Evolutionary conservation across 2,888 invertebrate genomes (phyloP).

Genomic region (Caenorhabditis sp.): DNA sequence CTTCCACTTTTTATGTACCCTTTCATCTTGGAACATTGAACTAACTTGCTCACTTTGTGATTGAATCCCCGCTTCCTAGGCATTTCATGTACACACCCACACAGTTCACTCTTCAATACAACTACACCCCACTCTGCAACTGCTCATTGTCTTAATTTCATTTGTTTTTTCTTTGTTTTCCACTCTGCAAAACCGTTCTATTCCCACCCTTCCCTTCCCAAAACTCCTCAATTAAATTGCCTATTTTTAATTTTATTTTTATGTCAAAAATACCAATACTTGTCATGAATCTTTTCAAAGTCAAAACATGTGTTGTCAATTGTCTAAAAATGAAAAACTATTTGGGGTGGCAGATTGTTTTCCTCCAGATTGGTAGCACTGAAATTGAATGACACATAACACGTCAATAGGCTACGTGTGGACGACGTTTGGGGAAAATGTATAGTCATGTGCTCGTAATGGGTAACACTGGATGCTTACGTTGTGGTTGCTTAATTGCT

Average conservation of each 20-base stretch:
- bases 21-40: constrained; percentile 6
- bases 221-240: constrained; percentile 39
- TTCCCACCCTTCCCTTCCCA: neutral
- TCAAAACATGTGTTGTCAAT: too few species aligned
- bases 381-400: too few species aligned
- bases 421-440: too few species aligned
- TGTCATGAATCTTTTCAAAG: neutral
- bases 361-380: too few species aligned
- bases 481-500: too few species aligned
- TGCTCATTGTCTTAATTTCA: constrained; percentile 32
- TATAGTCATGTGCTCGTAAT: too few species aligned
- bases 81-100: constrained; percentile 55
- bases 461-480: too few species aligned
- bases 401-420: too few species aligned
- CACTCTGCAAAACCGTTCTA: constrained; percentile 2
- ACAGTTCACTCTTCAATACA: too few species aligned
- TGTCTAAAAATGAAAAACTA: too few species aligned
- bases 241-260: constrained; percentile 1
- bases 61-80: constrained; percentile 53
- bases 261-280: neutral
- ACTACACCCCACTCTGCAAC: constrained; percentile 7
- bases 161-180: neutral
- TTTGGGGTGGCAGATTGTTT: too few species aligned
- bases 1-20: constrained; percentile 8
- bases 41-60: constrained; percentile 53